Conservation (phyloP, 2,888 invertebrate genomes). For the Lacanobia oleracea region DNA sequence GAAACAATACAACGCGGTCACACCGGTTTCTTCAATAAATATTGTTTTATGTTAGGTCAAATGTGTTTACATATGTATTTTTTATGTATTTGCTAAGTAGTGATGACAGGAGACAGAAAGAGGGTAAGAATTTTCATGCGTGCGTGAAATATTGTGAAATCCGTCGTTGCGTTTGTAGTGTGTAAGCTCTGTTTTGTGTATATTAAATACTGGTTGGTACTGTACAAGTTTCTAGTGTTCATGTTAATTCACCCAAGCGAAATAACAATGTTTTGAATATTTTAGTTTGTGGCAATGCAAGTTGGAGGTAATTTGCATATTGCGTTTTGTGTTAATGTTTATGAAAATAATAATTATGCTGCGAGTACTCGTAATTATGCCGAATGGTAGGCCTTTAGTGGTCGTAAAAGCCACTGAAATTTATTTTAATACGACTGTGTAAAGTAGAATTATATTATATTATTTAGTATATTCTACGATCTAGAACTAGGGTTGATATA, state of each 20-base stretch:
- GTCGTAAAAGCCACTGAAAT: neutral
- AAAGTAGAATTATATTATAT: no score
- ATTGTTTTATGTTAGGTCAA: conserved; percentile 42
- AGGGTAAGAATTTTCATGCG: conserved; percentile 34
- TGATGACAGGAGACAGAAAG: conserved; percentile 42
- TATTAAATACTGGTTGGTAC: conserved; percentile 22
- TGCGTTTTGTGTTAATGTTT: conserved; percentile 13
- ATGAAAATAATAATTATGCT: neutral
- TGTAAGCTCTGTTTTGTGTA: conserved; percentile 20
- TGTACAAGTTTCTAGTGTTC: conserved; percentile 16
- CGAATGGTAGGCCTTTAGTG: neutral
- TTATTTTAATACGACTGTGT: neutral
- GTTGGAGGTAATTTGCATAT: conserved; percentile 14
- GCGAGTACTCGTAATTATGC: neutral
- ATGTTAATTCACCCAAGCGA: conserved; percentile 28
- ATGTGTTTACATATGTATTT: conserved; percentile 42
- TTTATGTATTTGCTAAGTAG: conserved; percentile 34
- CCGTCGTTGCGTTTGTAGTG: conserved; percentile 4
- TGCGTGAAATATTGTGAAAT: conserved; percentile 46
- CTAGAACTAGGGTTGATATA: neutral
- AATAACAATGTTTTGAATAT: conserved; percentile 40
- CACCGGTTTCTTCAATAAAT: conserved; percentile 37
- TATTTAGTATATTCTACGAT: no score
- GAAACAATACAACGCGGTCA: conserved; percentile 59
- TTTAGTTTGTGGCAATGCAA: conserved; percentile 10